phyloP scores from a whole-genome alignment of 1,140 invertebrate species.

The Tachypleus tridentatus region DNA sequence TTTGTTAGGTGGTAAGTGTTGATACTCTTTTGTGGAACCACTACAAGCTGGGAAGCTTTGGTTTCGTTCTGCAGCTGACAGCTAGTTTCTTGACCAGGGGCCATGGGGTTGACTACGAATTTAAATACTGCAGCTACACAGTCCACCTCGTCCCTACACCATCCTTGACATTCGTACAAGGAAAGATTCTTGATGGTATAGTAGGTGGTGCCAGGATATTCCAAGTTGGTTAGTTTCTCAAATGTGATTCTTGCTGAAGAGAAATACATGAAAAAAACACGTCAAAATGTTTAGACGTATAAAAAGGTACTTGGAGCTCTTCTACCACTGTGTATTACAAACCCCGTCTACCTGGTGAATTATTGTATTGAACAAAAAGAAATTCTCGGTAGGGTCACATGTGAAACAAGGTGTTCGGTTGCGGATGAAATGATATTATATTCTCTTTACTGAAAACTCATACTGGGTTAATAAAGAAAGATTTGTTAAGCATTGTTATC shows the following conservation, averaged over 20 bases:
- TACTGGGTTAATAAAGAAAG: too few relatives aligned
- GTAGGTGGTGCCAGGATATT: constrained; percentile 79
- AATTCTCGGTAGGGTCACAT: too few relatives aligned
- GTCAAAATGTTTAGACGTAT: too few relatives aligned
- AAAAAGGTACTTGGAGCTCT: too few relatives aligned
- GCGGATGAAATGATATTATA: too few relatives aligned
- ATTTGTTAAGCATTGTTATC: too few relatives aligned
- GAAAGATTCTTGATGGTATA: constrained; percentile 85
- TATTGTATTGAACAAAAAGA: too few relatives aligned
- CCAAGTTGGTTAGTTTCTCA: constrained; percentile 82
- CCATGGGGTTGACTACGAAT: constrained; percentile 80
- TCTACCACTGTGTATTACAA: too few relatives aligned
- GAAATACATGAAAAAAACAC: too few relatives aligned
- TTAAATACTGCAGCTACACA: constrained; percentile 83
- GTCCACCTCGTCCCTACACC: constrained; percentile 80
- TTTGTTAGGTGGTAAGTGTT: constrained; percentile 95
- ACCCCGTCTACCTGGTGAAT: too few relatives aligned
- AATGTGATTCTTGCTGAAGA: constrained; percentile 55
- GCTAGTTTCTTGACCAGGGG: constrained; percentile 79
- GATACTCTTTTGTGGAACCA: constrained; percentile 59
- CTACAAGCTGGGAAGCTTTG: constrained; percentile 68
- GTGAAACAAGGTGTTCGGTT: too few relatives aligned
- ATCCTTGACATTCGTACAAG: constrained; percentile 84
- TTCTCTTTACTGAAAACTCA: too few relatives aligned
- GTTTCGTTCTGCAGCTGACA: constrained; percentile 89